Evolutionary conservation across 1,140 invertebrate genomes (phyloP).

Genomic region (Chlorops oryzae): DNA sequence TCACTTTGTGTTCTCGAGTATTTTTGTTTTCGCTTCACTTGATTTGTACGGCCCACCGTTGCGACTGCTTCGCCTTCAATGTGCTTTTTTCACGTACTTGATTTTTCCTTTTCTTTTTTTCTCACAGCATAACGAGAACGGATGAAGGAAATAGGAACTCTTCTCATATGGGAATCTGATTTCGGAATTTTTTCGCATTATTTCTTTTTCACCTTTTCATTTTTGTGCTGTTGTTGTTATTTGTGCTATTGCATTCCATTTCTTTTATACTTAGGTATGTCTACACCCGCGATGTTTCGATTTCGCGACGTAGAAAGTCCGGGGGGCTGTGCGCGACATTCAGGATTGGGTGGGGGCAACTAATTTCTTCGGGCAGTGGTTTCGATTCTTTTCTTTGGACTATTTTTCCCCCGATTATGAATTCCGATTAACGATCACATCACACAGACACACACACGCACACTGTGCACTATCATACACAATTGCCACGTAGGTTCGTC

Average conservation of each 20-base stretch:
- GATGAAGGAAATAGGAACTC: conserved; percentile 7
- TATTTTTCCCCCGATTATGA: no score
- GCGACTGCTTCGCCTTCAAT: not conserved
- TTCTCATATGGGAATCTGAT: conserved; percentile 4
- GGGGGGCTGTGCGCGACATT: not conserved
- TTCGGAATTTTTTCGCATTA: conserved; percentile 10
- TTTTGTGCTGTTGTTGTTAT: conserved; percentile 1
- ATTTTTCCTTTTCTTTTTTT: conserved; percentile 3
- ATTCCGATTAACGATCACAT: no score
- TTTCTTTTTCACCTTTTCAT: conserved; percentile 14
- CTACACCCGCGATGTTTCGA: conserved; percentile 19
- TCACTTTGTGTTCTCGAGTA: conserved; percentile 12
- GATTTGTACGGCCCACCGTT: not conserved
- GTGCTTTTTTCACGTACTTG: conserved; percentile 3
- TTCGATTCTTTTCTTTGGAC: no score
- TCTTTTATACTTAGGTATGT: conserved; percentile 15
- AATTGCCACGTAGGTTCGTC: no score
- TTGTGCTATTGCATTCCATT: conserved; percentile 6
- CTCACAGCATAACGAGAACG: conserved; percentile 12
- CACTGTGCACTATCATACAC: no score
- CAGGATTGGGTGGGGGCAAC: no score
- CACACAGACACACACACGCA: no score
- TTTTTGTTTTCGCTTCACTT: conserved; percentile 23
- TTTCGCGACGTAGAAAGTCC: conserved; percentile 10
- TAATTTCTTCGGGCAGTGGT: no score